Conservation (phyloP, 2,113 vertebrate genomes). For the Cynocephalus volans region DNA sequence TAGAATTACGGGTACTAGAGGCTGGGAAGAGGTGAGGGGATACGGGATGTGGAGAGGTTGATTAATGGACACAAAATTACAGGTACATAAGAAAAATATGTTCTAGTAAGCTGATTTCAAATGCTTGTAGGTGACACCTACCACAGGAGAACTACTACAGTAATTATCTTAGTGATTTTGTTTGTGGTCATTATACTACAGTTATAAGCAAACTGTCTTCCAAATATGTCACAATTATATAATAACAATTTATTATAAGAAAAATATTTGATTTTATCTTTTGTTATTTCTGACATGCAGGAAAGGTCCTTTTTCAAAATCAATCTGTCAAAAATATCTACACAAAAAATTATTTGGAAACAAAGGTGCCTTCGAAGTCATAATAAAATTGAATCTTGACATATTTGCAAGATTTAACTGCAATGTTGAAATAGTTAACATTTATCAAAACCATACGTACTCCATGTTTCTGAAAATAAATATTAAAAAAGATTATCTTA, state of each 20-base stretch:
- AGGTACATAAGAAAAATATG: too few species aligned
- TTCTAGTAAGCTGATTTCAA: not conserved
- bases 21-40: too few species aligned
- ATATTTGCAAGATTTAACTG: not conserved
- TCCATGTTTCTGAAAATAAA: conserved; percentile 60
- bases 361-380: not conserved
- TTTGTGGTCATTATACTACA: not conserved
- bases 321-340: not conserved
- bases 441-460: not conserved
- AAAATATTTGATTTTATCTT: not conserved
- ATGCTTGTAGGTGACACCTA: not conserved
- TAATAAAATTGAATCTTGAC: conserved; percentile 8
- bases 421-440: not conserved
- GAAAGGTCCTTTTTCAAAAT: not conserved
- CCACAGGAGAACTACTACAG: not conserved
- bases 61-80: too few species aligned
- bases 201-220: not conserved
- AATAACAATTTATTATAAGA: not conserved
- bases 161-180: not conserved
- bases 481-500: conserved; percentile 35
- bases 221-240: conserved; percentile 7
- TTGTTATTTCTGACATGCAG: not conserved
- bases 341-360: not conserved
- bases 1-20: too few species aligned
- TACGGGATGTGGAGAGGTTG: too few species aligned